phyloP scores from a whole-genome alignment of 2,113 vertebrate genomes.

The Alectura lathami region DNA sequence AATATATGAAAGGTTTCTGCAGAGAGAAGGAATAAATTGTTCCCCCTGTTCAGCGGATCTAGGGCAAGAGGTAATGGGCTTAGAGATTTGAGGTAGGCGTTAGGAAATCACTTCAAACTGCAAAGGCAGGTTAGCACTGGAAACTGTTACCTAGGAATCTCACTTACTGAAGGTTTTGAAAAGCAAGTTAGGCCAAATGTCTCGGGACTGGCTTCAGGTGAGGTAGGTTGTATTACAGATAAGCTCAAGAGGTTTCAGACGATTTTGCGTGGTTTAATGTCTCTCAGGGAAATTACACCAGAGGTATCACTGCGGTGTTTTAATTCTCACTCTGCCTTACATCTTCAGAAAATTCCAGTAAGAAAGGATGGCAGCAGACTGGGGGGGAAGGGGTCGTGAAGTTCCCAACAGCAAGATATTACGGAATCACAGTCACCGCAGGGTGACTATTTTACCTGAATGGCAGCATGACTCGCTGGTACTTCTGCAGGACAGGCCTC shows the following conservation, averaged over 20 bases:
- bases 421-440: neutral
- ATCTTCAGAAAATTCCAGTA: neutral
- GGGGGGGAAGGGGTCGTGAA: neutral
- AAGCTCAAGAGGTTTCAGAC: neutral
- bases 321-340: neutral
- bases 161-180: neutral
- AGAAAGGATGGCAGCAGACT: neutral
- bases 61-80: neutral
- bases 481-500: neutral
- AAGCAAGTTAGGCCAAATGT: neutral
- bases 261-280: neutral
- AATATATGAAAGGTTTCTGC: neutral
- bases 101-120: neutral
- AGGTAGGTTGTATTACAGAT: neutral
- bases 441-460: neutral
- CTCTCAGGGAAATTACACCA: neutral
- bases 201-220: neutral
- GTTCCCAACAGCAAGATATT: neutral
- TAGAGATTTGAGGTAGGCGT: neutral
- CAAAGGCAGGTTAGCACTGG: neutral
- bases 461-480: neutral
- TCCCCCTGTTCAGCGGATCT: neutral
- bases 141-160: neutral
- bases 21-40: neutral
- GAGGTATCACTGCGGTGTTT: neutral